These are phyloP conservation scores for Drosophila insularis DNA, from an alignment of 1,140 invertebrate species.

Conservation along the genomic window DNA sequence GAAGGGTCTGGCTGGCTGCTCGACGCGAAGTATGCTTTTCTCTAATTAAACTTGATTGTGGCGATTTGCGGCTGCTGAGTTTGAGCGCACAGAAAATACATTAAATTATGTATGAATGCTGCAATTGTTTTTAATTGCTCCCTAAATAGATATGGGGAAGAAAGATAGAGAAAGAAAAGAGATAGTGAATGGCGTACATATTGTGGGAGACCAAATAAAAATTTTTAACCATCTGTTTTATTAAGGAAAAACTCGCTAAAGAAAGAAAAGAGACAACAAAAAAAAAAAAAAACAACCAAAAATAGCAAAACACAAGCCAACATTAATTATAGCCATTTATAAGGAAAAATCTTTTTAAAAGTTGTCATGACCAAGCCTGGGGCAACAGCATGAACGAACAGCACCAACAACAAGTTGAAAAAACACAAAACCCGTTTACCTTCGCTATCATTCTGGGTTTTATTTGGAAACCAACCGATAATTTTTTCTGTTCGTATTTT, in stretches of 20 bases:
- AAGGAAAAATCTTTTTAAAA: constrained; percentile 70
- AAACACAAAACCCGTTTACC: constrained; percentile 59
- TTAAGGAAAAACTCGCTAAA: constrained; percentile 44
- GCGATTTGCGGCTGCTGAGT: constrained; percentile 43
- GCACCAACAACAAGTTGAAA: constrained; percentile 15
- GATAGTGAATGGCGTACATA: background rate
- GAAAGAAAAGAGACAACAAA: background rate
- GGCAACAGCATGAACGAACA: constrained; percentile 23
- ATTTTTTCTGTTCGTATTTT: constrained; percentile 33
- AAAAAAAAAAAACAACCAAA: constrained; percentile 29
- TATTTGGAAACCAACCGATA: constrained; percentile 62
- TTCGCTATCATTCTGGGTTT: constrained; percentile 57
- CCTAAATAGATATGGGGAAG: background rate
- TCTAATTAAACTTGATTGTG: constrained; percentile 73
- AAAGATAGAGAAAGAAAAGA: background rate
- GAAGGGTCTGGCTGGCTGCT: constrained; percentile 23
- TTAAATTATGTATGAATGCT: constrained; percentile 46
- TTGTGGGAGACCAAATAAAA: constrained; percentile 3
- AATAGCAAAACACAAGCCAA: constrained; percentile 37
- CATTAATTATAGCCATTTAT: constrained; percentile 72
- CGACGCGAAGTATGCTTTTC: constrained; percentile 41
- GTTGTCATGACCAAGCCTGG: constrained; percentile 62
- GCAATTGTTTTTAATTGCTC: constrained; percentile 71
- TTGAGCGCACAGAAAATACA: constrained; percentile 37
- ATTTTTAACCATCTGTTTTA: constrained; percentile 54